Conservation (phyloP, 2,888 invertebrate genomes). For the Drosophila prolongata region DNA sequence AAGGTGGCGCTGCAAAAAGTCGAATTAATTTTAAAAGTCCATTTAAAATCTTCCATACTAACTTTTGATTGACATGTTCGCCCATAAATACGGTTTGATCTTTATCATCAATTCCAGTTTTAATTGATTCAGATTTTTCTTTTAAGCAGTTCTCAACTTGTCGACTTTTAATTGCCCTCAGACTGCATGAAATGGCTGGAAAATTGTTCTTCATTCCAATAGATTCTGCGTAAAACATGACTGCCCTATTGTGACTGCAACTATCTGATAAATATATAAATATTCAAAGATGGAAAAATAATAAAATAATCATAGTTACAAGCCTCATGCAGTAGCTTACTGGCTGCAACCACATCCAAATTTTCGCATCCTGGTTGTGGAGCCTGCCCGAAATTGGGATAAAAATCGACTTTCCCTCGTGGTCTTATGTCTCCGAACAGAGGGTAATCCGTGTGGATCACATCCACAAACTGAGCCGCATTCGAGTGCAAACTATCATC, state of each 20-base stretch:
- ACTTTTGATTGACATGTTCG: constrained; percentile 79
- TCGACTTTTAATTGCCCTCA: constrained; percentile 58
- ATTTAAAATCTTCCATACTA: constrained; percentile 2
- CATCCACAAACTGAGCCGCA: constrained; percentile 82
- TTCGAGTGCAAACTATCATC: constrained; percentile 73
- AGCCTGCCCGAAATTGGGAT: constrained; percentile 81
- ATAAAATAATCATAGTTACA: constrained; percentile 59
- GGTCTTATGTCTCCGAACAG: constrained; percentile 81
- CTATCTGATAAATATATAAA: constrained; percentile 59
- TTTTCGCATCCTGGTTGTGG: constrained; percentile 83
- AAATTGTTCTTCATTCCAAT: constrained; percentile 80
- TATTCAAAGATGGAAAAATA: constrained; percentile 15
- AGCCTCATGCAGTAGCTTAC: constrained; percentile 74
- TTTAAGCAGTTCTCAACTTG: constrained; percentile 36
- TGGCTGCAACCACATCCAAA: constrained; percentile 76
- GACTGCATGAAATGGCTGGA: constrained; percentile 76
- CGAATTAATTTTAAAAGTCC: background rate
- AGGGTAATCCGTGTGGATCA: constrained; percentile 83
- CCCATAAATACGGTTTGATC: constrained; percentile 80
- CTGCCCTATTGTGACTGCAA: constrained; percentile 84
- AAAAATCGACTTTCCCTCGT: constrained; percentile 83
- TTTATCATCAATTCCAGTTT: constrained; percentile 15
- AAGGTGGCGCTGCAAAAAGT: constrained; percentile 71
- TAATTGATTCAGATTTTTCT: background rate
- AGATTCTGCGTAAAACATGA: constrained; percentile 82